These are phyloP conservation scores for Podiceps cristatus DNA, from an alignment of 2,113 vertebrate genomes.

Conservation along the genomic window DNA sequence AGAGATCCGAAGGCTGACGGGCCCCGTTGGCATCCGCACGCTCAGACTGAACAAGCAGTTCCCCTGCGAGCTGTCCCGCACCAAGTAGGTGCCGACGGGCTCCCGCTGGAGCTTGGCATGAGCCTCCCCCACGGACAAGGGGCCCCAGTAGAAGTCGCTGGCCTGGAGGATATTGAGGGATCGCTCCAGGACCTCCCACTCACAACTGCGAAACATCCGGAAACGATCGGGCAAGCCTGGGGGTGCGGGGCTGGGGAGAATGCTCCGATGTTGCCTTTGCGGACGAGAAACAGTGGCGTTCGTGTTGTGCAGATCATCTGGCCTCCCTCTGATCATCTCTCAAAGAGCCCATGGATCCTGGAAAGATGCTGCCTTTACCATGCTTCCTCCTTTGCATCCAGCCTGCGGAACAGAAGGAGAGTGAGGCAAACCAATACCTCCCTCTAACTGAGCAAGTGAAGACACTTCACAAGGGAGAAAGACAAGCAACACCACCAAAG, in stretches of 20 bases:
- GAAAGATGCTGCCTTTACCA: slow-evolving; percentile 49
- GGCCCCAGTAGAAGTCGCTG: slow-evolving; percentile 78
- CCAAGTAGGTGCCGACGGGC: slow-evolving; percentile 72
- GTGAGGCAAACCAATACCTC: not conserved
- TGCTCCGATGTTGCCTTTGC: slow-evolving; percentile 26
- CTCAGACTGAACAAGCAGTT: slow-evolving; percentile 72
- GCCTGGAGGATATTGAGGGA: slow-evolving; percentile 70
- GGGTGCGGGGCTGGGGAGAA: not conserved
- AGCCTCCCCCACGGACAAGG: slow-evolving; percentile 70
- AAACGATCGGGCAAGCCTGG: slow-evolving; percentile 40
- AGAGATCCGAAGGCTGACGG: slow-evolving; percentile 66
- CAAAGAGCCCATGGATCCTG: slow-evolving; percentile 71
- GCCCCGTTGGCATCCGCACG: slow-evolving; percentile 37
- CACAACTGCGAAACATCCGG: slow-evolving; percentile 66
- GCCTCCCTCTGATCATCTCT: slow-evolving; percentile 75
- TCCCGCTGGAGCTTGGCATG: slow-evolving; percentile 62
- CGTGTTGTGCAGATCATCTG: slow-evolving; percentile 60
- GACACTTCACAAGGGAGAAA: not conserved
- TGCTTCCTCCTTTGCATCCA: slow-evolving; percentile 15
- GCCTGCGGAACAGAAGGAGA: slow-evolving; percentile 39
- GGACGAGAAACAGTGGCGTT: not conserved
- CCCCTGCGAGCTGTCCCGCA: slow-evolving; percentile 76
- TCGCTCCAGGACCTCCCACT: slow-evolving; percentile 72
- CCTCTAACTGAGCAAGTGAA: not conserved
- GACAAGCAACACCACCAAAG: not conserved